Evolutionary conservation across 2,113 vertebrate genomes (phyloP), one percentile per base, ranked within the genome.

Genomic region (Pelvicachromis taeniatus): DNA sequence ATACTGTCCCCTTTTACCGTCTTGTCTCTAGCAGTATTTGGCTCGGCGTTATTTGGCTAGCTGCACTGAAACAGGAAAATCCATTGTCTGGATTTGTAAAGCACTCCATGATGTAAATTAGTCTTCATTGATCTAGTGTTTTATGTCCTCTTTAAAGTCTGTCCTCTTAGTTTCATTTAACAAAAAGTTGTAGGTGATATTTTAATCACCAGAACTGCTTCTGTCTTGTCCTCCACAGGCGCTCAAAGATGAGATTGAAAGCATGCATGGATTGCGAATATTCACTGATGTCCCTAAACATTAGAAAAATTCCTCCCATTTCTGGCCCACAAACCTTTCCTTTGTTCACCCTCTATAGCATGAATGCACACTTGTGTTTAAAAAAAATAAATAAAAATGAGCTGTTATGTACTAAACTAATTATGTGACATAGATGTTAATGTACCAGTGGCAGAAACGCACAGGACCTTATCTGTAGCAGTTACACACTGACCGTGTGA

Each of bases 261-360:
- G 81, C 84, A 97, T 97, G 96, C 96, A 97, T 16, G 96, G 96
- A 50, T 92, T 97, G 29, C 92, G 96, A 85, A 96, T 97, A 93
- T 97, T 96, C 78, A 97, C 96, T 14, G 93, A 95, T 13, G 88
- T 96, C 48, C 96, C 96, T 8, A 91, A 93, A 84, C 88, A 95
- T 9, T 95, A 95, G 89, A 48, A 4, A 19, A 61, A 80, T 50
- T 70, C 58, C 1, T 40, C 48, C 21, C 23, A 40, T 9, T 63
- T 9, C 53, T 54, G 26, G 80, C 21, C 14, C 14, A n/a, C n/a
- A 68, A 3, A n/a, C 3, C 61, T 50, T 52, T 77, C 31, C 21
- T 65, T 38, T 40, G 38, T 58, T 87, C 54, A 48, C 9, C 19
- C 4, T 70, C 33, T 45, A 9, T 81, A n/a, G 61, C 77, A 29